Base-by-base conservation (phyloP, 2,113 vertebrate species). In the Leptobrachium leishanense region DNA sequence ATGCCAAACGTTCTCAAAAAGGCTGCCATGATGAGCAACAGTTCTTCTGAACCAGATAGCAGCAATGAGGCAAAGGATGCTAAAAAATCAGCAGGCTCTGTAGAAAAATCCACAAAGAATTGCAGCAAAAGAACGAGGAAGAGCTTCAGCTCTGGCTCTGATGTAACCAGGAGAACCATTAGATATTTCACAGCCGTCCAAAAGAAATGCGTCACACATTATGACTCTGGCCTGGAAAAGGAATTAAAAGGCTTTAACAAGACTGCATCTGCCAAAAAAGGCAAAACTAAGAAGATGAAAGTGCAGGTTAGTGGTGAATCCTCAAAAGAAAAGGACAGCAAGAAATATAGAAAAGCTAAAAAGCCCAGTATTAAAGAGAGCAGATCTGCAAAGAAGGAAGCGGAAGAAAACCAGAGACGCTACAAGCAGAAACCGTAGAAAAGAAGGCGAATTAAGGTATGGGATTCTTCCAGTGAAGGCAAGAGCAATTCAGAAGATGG, bases 71-170 rank as follows among this genome's bases (percentile, higher is more conserved):
- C 59, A 1, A 83, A 77, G 43, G 74, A 84, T 9, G 90, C 85
- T 6, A 93, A 94, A 78, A 86, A 90, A 54, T 53, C 81, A 77
- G 86, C 84, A 0, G 90, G 90, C 83, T 88, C 91, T 75, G 90
- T 90, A 43, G 90, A 85, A 20, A 82, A 86, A 41, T 77, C 83
- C 0, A 63, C 82, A 1, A 88, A 91, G 57, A 87, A 89, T 9
- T 84, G 90, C 67, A 88, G 92, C 53, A 98, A 99, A 82, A 92
- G 97, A 55, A 99, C 98, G 89, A 84, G 95, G 9, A 94, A 94
- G 79, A 89, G 87, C 65, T 94, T 92, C 79, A 92, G 88, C 77
- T 97, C 96, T 0, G 95, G 94, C 42, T 96, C 95, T 11, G 96
- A 75, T 54, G 90, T 92, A 84, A 89, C 89, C 76, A 89, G 85